phyloP scores from a whole-genome alignment of 2,113 vertebrate genomes.

The Lophius piscatorius region DNA sequence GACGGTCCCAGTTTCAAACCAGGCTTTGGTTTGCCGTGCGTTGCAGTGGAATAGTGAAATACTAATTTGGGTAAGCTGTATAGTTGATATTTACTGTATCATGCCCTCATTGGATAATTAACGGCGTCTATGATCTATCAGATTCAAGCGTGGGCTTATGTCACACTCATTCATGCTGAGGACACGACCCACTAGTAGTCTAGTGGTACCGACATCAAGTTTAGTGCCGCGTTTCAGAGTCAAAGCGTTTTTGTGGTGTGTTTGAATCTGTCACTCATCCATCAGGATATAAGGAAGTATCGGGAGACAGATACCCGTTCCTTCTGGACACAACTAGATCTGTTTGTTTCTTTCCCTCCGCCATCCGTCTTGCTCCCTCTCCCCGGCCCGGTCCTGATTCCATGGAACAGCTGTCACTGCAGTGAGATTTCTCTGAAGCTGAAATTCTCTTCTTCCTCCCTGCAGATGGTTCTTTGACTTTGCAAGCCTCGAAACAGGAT shows the following conservation, averaged over 20 bases:
- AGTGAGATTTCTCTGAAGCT: slow-evolving; percentile 23
- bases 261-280: slow-evolving; percentile 19
- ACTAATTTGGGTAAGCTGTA: too few species aligned
- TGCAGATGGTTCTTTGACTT: slow-evolving; percentile 16
- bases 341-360: not conserved
- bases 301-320: slow-evolving; percentile 26
- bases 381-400: not conserved
- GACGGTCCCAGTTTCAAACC: too few species aligned
- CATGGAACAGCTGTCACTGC: slow-evolving; percentile 1
- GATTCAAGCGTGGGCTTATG: slow-evolving; percentile 27
- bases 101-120: too few species aligned
- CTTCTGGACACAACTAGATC: slow-evolving; percentile 26
- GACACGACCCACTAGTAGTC: too few species aligned
- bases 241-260: not conserved
- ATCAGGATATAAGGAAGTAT: slow-evolving; percentile 14
- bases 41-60: too few species aligned
- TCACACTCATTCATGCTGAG: slow-evolving; percentile 26
- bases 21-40: too few species aligned
- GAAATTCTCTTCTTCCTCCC: slow-evolving; percentile 5
- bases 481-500: slow-evolving; percentile 17
- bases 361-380: not conserved
- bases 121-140: slow-evolving; percentile 44
- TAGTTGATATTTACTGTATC: too few species aligned
- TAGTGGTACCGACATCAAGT: too few species aligned
- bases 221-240: too few species aligned